Base-by-base conservation (phyloP, 2,797 vertebrate genomes). In the Notamacropus eugenii region DNA sequence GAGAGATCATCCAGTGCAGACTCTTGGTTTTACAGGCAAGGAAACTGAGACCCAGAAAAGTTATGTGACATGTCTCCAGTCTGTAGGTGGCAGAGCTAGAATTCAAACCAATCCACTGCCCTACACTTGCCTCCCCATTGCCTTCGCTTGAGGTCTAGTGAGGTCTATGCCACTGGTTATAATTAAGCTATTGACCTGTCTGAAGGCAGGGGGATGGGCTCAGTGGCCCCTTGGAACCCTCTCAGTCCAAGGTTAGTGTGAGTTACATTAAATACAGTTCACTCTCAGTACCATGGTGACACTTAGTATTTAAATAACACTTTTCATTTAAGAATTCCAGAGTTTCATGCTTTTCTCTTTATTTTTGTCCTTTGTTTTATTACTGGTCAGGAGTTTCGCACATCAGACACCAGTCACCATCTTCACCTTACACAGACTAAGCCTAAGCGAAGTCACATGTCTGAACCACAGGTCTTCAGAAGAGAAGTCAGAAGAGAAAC, bases 221-320 rank as follows among this genome's bases (percentile, higher is more conserved):
- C 52, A 0, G 0, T 29, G 28, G 10, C 12, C 0, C 0, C 90
- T 54, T 24, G 5, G n/a, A 50, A 2, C 29, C 46, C 74, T 34
- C n/a, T 4, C 0, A 91, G 31, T 91, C 12, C 90, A 34, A 91
- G 29, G 90, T 34, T 54, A 9, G 0, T 34, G 29, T 34, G 54
- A 54, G 50, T 34, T 91, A 54, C 0, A 91, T 54, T 91, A 6
- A 55, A n/a, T 54, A 55, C 34, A 91, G 13, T 55, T 91, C 14
- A 46, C 14, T n/a, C 52, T 55, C 52, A 54, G 4, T 91, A 31
- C 28, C 52, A 29, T 16, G 50, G 54, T 91, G 29, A 52, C 54
- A 52, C 90, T 54, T 54, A 14, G 52, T 55, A 91, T 91, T 54
- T 91, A 91, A 91, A 55, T 46, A 82, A 40, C 90, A 54, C 28